These are phyloP conservation scores for Metallyticus violacea DNA, from an alignment of 2,888 invertebrate genomes.

Conservation along the genomic window DNA sequence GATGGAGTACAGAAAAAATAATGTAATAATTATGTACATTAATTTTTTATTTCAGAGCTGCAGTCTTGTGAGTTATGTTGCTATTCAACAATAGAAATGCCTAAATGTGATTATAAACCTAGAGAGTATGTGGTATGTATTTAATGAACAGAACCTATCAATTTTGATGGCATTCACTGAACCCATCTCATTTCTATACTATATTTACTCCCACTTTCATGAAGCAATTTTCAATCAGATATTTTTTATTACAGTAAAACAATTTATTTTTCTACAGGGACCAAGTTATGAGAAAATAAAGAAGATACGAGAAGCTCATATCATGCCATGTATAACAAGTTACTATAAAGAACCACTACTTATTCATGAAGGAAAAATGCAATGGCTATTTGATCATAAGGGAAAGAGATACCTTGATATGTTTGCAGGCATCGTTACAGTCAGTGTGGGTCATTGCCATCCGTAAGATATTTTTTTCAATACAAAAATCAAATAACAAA, in stretches of 20 bases:
- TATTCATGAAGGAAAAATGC: constrained; percentile 83
- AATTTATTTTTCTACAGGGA: constrained; percentile 47
- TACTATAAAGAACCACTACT: constrained; percentile 82
- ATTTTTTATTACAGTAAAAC: background rate
- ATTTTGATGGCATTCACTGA: background rate
- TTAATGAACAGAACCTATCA: background rate
- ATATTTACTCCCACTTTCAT: background rate
- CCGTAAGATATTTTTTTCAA: constrained; percentile 66
- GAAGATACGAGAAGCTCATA: constrained; percentile 57
- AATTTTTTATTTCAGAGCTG: background rate
- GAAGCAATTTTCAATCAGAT: background rate
- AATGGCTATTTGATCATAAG: constrained; percentile 86
- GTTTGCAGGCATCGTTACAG: constrained; percentile 95
- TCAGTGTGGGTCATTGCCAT: constrained; percentile 96
- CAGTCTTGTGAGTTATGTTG: background rate
- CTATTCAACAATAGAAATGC: constrained; percentile 20
- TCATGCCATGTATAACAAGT: constrained; percentile 69
- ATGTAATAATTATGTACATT: background rate
- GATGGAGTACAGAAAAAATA: background rate
- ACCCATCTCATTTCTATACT: background rate
- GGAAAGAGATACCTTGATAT: constrained; percentile 90
- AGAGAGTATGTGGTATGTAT: constrained; percentile 18
- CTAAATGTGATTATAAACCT: constrained; percentile 14
- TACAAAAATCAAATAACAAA: too few relatives aligned
- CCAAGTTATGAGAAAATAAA: constrained; percentile 58